Percentiles rank a stretch among this genome's conserved stretches.
Evolutionary conservation across 2,888 invertebrate genomes (phyloP).

Genomic region (Callimorpha dominula): DNA sequence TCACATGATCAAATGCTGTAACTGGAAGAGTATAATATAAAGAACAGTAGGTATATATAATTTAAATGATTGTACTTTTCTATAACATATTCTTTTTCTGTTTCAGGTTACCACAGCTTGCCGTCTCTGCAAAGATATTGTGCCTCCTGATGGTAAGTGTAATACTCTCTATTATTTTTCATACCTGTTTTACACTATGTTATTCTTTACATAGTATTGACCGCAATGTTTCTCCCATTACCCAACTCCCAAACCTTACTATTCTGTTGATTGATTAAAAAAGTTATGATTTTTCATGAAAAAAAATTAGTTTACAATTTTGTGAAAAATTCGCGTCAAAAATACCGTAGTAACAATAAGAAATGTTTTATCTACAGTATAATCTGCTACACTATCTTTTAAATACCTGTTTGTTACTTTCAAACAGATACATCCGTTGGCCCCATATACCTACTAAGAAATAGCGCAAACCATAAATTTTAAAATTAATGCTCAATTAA

Average conservation of each 20-base stretch:
- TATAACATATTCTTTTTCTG: constrained; percentile 49
- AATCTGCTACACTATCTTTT: constrained; percentile 33
- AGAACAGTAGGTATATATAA: background rate
- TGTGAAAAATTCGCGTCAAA: too few species aligned
- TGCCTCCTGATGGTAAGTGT: constrained; percentile 94
- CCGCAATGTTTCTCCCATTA: too few species aligned
- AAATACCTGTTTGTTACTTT: constrained; percentile 19
- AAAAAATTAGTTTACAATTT: too few species aligned
- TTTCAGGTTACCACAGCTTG: constrained; percentile 96
- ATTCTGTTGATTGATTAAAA: too few species aligned
- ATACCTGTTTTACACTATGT: background rate
- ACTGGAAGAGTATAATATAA: background rate
- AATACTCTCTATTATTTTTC: background rate
- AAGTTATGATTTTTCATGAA: too few species aligned
- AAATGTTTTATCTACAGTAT: constrained; percentile 22
- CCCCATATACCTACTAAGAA: constrained; percentile 31
- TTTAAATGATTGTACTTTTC: background rate
- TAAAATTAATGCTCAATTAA: constrained; percentile 51
- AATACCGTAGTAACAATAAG: too few species aligned
- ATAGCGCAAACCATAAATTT: constrained; percentile 46
- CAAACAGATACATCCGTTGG: constrained; percentile 27
- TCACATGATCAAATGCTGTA: background rate
- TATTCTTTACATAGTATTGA: background rate
- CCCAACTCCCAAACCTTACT: too few species aligned
- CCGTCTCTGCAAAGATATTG: constrained; percentile 96